phyloP scores from a whole-genome alignment of 2,797 vertebrate species.

The Lepidocolaptes lacrymiger region DNA sequence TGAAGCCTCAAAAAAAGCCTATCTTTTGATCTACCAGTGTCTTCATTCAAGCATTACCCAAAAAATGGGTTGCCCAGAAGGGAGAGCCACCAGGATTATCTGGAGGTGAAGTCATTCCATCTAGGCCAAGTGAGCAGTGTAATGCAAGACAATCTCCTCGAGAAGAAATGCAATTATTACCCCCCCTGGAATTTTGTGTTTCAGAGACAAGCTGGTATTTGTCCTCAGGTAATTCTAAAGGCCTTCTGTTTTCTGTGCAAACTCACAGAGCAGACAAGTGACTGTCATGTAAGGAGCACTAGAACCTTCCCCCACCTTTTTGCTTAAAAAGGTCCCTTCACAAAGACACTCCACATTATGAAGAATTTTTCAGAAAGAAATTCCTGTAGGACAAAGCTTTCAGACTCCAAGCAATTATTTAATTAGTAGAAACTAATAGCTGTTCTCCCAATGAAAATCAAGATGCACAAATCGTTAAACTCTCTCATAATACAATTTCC shows the following conservation, averaged over 20 bases:
- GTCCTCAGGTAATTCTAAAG: neutral
- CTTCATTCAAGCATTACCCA: neutral
- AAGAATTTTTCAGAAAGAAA: neutral
- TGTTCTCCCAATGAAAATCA: neutral
- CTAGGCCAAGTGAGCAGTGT: neutral
- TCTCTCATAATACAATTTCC: neutral
- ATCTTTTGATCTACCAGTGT: neutral
- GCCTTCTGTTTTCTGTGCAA: neutral
- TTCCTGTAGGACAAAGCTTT: neutral
- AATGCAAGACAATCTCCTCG: neutral
- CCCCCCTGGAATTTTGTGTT: neutral
- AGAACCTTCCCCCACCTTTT: neutral
- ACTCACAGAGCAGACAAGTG: neutral
- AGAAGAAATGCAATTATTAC: neutral
- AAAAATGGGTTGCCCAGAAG: neutral
- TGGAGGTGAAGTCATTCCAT: neutral
- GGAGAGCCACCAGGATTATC: neutral
- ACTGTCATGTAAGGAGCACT: neutral
- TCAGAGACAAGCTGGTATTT: neutral
- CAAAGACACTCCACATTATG: neutral
- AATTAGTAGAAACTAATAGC: neutral
- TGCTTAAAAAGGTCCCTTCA: neutral
- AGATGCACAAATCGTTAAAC: neutral
- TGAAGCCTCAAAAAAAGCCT: rapidly evolving
- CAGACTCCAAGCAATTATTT: neutral